These are phyloP conservation scores for Pollenia griseotomentosa DNA, from an alignment of 2,888 invertebrate species.

Conservation along the genomic window DNA sequence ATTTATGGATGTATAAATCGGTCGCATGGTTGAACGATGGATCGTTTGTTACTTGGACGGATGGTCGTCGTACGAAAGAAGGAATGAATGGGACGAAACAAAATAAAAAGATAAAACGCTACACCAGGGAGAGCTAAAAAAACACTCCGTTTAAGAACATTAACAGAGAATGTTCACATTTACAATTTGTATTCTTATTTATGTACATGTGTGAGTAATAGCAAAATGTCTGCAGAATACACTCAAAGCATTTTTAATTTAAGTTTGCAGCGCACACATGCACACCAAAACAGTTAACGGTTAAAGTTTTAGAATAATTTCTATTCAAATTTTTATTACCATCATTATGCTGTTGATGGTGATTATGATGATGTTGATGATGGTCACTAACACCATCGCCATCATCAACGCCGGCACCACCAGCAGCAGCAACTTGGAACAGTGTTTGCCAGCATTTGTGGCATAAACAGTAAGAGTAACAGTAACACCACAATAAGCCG, in stretches of 20 bases:
- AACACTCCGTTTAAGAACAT: no score
- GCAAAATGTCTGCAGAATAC: conserved; percentile 13
- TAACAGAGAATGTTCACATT: not conserved
- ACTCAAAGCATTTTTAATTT: conserved; percentile 23
- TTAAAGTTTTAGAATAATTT: conserved; percentile 82
- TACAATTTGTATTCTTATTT: not conserved
- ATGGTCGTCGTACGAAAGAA: conserved; percentile 60
- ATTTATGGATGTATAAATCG: conserved; percentile 80
- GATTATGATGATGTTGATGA: conserved; percentile 18
- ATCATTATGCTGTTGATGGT: conserved; percentile 47
- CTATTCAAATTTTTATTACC: conserved; percentile 83
- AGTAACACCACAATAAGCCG: conserved; percentile 51
- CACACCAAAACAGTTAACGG: conserved; percentile 77
- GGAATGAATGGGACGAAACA: conserved; percentile 23
- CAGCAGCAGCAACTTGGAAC: conserved; percentile 33
- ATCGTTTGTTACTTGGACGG: conserved; percentile 75
- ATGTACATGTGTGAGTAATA: not conserved
- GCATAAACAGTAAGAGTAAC: conserved; percentile 51
- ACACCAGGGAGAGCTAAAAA: conserved; percentile 30
- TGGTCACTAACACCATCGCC: conserved; percentile 16
- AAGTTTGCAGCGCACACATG: not conserved
- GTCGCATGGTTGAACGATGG: conserved; percentile 72
- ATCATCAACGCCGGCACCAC: conserved; percentile 9
- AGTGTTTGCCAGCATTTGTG: conserved; percentile 53
- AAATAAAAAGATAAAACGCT: not conserved